These are phyloP conservation scores for Sphaeramia orbicularis DNA, from an alignment of 2,797 vertebrate species.

Conservation along the genomic window DNA sequence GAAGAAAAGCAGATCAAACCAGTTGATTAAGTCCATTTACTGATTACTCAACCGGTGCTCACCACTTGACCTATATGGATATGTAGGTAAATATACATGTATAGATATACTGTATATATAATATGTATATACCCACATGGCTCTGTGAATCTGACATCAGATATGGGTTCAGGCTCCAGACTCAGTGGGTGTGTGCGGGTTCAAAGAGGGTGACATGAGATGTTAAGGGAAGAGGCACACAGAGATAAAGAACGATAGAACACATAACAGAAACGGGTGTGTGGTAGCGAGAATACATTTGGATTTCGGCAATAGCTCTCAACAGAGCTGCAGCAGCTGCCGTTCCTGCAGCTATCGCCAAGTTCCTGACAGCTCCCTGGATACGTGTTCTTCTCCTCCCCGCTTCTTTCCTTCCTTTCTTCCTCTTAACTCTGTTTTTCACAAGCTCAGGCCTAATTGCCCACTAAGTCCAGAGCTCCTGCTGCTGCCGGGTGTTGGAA, in stretches of 20 bases:
- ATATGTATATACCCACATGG: background rate
- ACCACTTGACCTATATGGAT: conserved; percentile 11
- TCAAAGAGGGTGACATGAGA: conserved; percentile 22
- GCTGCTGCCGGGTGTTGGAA: conserved; percentile 22
- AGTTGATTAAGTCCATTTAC: conserved; percentile 47
- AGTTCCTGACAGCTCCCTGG: conserved; percentile 75
- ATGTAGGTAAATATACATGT: too few species aligned
- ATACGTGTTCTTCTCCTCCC: conserved; percentile 54
- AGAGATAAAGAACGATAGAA: conserved; percentile 16
- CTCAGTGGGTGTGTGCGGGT: conserved; percentile 6
- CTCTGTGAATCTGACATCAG: conserved; percentile 26
- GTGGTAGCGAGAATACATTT: conserved; percentile 41
- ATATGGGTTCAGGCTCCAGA: conserved; percentile 13
- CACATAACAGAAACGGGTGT: conserved; percentile 57
- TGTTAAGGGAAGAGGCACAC: conserved; percentile 9
- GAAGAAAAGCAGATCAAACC: conserved; percentile 21
- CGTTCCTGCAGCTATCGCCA: conserved; percentile 68
- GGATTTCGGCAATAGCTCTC: conserved; percentile 49
- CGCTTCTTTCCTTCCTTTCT: conserved; percentile 19
- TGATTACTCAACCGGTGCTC: conserved; percentile 24
- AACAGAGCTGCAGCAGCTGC: conserved; percentile 77
- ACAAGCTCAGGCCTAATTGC: conserved; percentile 35
- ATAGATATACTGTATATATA: too few species aligned
- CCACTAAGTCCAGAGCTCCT: conserved; percentile 25
- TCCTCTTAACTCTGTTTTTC: conserved; percentile 22